Evolutionary conservation across 1,140 invertebrate species (phyloP), one percentile per base, ranked within the genome.

Genomic region (Scylla paramamosain): DNA sequence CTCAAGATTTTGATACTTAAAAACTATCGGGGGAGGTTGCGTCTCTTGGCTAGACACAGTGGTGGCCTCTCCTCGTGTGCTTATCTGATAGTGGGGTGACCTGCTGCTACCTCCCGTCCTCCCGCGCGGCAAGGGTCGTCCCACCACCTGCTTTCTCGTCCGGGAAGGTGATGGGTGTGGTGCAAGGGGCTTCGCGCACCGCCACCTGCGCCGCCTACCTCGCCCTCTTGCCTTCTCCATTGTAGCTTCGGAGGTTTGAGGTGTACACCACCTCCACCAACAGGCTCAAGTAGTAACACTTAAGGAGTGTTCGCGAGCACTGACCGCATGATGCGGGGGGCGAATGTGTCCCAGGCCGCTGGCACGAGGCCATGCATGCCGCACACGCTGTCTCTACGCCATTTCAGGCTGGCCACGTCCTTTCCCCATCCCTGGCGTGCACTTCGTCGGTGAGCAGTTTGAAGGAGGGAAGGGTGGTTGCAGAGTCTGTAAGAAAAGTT

Each of bases 141-240:
- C n/a, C 25, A 77, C 67, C 67, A 77, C 67, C 67, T 77, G 67
- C 67, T 77, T 77, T 77, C 67, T 77, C 67, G 67, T 77, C 67
- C 67, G 67, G 67, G 67, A 77, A n/a, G 67, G 67, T 77, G 67
- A n/a, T 77, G 67, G 67, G 67, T 77, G 67, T 77, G 67, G 67
- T 77, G 67, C 67, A 77, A n/a, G 67, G n/a, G 67, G 67, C 67
- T 20, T 77, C 67, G 67, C 67, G 67, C 67, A 77, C 67, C 67
- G 20, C 67, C 67, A 77, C 67, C 25, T 77, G 67, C 67, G 67
- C 67, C 67, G 25, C 67, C 67, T n/a, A n/a, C 67, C 67, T 77
- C 10, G 67, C 67, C 10, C 12, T 20, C 52, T 59, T 39, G 39
- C 67, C 67, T 77, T 20, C 16, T 77, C 67, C 20, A 20, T n/a